phyloP scores from a whole-genome alignment of 92 coral and sea anemone genomes.

The Parazoanthus atlanticus region DNA sequence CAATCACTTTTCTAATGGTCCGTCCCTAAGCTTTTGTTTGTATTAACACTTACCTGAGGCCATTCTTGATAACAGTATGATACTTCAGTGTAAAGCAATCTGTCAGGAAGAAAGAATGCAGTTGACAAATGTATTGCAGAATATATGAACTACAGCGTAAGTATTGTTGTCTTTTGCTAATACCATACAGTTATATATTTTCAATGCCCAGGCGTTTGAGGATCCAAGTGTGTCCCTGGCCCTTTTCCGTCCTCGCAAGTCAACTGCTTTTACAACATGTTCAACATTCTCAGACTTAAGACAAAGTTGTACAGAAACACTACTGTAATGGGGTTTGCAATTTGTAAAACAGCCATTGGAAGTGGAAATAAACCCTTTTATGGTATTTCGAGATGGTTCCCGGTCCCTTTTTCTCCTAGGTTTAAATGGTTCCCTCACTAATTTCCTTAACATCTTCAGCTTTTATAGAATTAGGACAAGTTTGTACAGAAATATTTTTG shows the following conservation, averaged over 20 bases:
- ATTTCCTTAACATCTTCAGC: not conserved
- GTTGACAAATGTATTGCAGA: no score
- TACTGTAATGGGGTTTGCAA: not conserved
- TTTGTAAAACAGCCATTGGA: not conserved
- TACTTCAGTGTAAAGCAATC: no score
- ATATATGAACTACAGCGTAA: no score
- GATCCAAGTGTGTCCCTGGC: not conserved
- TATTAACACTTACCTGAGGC: no score
- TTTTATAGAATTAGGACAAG: not conserved
- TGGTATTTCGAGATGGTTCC: not conserved
- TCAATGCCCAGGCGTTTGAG: no score
- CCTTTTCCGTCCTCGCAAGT: not conserved
- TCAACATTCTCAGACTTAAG: not conserved
- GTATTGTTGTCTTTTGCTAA: no score
- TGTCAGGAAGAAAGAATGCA: no score
- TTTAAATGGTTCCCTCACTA: not conserved
- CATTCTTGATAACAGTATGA: no score
- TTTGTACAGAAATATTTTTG: not conserved
- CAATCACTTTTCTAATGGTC: no score
- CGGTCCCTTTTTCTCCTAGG: not conserved
- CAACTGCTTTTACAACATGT: slow-evolving; percentile 1
- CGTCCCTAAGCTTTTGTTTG: no score
- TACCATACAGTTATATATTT: no score
- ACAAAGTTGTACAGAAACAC: not conserved
- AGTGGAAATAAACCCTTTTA: not conserved